A percentile compares a stretch with the other conserved stretches of the same genome.
Evolutionary conservation across 2,113 vertebrate species (phyloP).

Genomic region (Zosterops japonicus): DNA sequence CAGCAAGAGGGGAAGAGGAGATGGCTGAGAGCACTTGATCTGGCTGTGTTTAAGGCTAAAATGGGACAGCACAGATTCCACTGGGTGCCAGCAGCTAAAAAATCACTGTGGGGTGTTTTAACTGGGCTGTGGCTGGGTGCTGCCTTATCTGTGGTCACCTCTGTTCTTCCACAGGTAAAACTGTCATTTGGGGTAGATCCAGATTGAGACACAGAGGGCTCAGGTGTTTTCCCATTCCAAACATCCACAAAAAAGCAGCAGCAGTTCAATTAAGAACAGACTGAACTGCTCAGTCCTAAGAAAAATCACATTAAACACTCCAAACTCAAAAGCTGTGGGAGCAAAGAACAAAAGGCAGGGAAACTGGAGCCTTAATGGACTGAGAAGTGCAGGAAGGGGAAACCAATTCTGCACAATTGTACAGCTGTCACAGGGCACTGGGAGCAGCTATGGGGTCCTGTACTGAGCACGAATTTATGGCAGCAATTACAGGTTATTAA

Average conservation of each 20-base stretch:
- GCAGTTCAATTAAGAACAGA: not conserved
- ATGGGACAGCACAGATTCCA: not conserved
- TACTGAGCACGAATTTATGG: not conserved
- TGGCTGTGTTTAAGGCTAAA: not conserved
- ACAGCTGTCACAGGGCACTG: not conserved
- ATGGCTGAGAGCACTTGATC: not conserved
- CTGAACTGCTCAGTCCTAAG: not conserved
- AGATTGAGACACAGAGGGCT: not conserved
- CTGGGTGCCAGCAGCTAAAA: not conserved
- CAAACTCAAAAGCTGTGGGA: not conserved
- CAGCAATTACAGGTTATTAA: constrained; percentile 2
- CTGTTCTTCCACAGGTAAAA: not conserved
- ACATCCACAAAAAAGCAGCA: not conserved
- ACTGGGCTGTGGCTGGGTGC: not conserved
- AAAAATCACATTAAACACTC: not conserved
- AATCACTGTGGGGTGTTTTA: not conserved
- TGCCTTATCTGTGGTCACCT: not conserved
- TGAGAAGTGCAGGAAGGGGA: not conserved
- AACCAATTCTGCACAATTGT: not conserved
- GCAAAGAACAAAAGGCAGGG: not conserved
- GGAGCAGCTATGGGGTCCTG: not conserved
- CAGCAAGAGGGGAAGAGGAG: not conserved
- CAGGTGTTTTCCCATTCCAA: not conserved
- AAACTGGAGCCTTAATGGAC: not conserved
- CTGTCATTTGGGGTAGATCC: not conserved